Base-by-base conservation (phyloP, 2,888 invertebrate genomes). In the Ceramica pisi region DNA sequence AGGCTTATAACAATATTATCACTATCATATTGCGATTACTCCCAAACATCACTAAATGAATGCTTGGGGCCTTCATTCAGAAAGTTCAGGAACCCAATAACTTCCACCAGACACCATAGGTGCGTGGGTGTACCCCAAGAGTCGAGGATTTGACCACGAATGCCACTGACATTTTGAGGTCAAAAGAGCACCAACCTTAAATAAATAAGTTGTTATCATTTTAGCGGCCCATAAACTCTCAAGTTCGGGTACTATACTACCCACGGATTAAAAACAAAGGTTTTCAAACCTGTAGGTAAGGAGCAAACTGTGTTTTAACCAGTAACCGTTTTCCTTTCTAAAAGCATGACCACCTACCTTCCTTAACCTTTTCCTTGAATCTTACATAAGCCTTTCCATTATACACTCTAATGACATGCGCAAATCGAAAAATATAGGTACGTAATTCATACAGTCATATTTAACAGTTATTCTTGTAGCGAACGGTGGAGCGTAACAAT, bases 311-410 rank as follows among this genome's bases (percentile, higher is more conserved):
- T 35, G 9, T 35, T 35, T 35, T 35, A 35, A n/a, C 0, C 35
- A 35, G 35, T 35, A 56, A 6, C 35, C 10, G 2, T n/a, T 2
- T 12, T 6, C 5, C 1, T 35, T 21, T 19, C 10, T 6, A 35
- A n/a, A 12, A 5, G 12, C 35, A 35, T 12, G 19, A 12, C n/a
- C 41, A 31, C 19, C 3, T 12, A 44, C 23, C n/a, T 50, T n/a
- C 48, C 50, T 51, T 19, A 41, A 67, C 19, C 9, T n/a, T 71
- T 69, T 41, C 19, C 10, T 57, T 46, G 31, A 68, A 44, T 19
- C 10, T 21, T 7, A n/a, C 16, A 66, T 48, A 35, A 19, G 4
- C 5, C 53, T 62, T 56, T 0, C 12, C 44, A 41, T n/a, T 16
- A 3, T 23, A 7, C 12, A 62, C 7, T 16, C 12, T 51, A n/a